phyloP scores from a whole-genome alignment of 2,888 invertebrate genomes.

The Plagodis pulveraria region DNA sequence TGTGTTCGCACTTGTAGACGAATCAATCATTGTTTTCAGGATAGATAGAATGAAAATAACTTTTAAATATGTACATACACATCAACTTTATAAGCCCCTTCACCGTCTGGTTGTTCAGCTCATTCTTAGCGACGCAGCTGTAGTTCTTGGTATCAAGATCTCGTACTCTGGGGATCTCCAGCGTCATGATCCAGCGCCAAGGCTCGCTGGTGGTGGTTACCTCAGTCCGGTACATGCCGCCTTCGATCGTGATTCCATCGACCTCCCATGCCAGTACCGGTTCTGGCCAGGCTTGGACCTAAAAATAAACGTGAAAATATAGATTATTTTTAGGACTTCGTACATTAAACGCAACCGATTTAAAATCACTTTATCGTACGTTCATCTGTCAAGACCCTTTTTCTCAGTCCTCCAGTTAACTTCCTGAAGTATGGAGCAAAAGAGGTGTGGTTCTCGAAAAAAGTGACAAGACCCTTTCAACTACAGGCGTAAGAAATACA shows the following conservation, averaged over 20 bases:
- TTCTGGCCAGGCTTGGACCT: conserved; percentile 95
- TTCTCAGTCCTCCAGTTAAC: too few species aligned
- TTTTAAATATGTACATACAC: conserved; percentile 50
- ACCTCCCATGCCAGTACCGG: conserved; percentile 94
- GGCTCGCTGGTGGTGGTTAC: conserved; percentile 64
- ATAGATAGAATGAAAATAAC: too few species aligned
- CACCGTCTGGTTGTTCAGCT: conserved; percentile 91
- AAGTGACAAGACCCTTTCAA: too few species aligned
- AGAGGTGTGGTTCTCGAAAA: too few species aligned
- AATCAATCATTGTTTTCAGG: too few species aligned
- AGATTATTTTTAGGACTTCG: background rate
- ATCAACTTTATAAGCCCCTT: conserved; percentile 84
- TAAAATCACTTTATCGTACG: too few species aligned
- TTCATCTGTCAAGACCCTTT: too few species aligned
- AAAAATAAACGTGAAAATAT: conserved; percentile 3
- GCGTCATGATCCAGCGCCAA: conserved; percentile 90
- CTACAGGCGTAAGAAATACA: too few species aligned
- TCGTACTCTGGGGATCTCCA: conserved; percentile 89
- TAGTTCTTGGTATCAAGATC: conserved; percentile 90
- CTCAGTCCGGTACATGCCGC: conserved; percentile 67
- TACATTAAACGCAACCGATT: background rate
- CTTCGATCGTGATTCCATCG: conserved; percentile 90
- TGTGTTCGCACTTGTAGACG: too few species aligned
- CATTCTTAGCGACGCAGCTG: conserved; percentile 94
- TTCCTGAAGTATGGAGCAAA: too few species aligned